These are phyloP conservation scores for Diacarnus erythraeanus DNA, from an alignment of 37 sponge, comb jelly and placozoan genomes.

Conservation along the genomic window DNA sequence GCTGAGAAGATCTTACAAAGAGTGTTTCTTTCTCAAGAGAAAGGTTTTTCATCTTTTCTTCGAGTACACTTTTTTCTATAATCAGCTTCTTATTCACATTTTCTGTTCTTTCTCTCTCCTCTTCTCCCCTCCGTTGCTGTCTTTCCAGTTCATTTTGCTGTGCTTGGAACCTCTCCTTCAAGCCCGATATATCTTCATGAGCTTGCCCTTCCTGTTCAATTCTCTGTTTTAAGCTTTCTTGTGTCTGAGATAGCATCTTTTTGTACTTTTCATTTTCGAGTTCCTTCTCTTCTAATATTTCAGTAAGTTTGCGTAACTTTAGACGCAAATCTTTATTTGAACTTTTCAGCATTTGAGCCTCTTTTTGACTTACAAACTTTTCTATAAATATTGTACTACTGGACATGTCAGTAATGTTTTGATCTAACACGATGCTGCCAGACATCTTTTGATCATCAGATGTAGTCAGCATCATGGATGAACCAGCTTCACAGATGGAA, in stretches of 20 bases:
- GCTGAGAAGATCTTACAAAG: background rate
- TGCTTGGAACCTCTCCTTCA: background rate
- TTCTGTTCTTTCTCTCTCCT: background rate
- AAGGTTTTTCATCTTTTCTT: background rate
- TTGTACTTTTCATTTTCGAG: no score
- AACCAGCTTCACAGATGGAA: background rate
- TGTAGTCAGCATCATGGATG: background rate
- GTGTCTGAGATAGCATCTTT: background rate
- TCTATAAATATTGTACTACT: slow-evolving; percentile 12
- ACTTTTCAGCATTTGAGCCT: slow-evolving; percentile 1
- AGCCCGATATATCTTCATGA: background rate
- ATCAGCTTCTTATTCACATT: background rate
- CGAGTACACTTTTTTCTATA: background rate
- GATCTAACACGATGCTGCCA: no score
- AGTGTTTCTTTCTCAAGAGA: background rate
- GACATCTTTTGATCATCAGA: background rate
- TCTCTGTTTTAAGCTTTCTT: background rate
- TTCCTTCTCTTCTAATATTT: slow-evolving; percentile 8
- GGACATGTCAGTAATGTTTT: background rate
- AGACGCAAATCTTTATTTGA: slow-evolving; percentile 20
- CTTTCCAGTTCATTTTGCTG: background rate
- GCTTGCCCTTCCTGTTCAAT: background rate
- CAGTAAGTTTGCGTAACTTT: slow-evolving; percentile 23
- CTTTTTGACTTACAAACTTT: background rate
- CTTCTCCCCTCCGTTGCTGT: background rate